Evolutionary conservation across 1,140 invertebrate genomes (phyloP).

Genomic region (Metaphire vulgaris): DNA sequence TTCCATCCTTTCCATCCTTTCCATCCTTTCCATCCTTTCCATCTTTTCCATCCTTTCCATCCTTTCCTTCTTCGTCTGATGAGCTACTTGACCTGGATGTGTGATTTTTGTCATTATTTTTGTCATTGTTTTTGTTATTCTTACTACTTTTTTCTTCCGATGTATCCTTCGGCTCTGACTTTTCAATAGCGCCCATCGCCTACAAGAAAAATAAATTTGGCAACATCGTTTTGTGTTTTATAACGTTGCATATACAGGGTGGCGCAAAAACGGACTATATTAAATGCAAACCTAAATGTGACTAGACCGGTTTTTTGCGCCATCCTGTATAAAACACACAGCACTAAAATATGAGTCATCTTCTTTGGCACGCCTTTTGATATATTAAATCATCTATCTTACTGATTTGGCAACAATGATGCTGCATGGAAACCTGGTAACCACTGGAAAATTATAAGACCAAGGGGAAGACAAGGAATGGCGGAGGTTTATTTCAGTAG

Average conservation of each 20-base stretch:
- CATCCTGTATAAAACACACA: no score
- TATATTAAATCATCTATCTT: no score
- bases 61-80: not conserved
- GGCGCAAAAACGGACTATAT: not conserved
- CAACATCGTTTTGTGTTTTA: not conserved
- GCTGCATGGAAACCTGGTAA: no score
- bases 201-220: not conserved
- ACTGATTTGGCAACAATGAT: no score
- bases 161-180: conserved; percentile 7
- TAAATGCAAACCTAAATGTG: not conserved
- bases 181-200: not conserved
- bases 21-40: not conserved
- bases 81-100: not conserved
- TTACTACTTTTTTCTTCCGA: not conserved
- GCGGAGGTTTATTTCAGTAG: no score
- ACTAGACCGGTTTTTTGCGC: not conserved
- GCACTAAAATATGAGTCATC: no score
- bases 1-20: not conserved
- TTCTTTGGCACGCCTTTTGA: not conserved
- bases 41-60: not conserved
- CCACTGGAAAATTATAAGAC: no score
- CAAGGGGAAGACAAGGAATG: no score
- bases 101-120: not conserved
- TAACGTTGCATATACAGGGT: no score
- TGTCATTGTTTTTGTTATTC: not conserved